phyloP scores from a whole-genome alignment of 1,140 invertebrate genomes.

The Plutomurus gul region DNA sequence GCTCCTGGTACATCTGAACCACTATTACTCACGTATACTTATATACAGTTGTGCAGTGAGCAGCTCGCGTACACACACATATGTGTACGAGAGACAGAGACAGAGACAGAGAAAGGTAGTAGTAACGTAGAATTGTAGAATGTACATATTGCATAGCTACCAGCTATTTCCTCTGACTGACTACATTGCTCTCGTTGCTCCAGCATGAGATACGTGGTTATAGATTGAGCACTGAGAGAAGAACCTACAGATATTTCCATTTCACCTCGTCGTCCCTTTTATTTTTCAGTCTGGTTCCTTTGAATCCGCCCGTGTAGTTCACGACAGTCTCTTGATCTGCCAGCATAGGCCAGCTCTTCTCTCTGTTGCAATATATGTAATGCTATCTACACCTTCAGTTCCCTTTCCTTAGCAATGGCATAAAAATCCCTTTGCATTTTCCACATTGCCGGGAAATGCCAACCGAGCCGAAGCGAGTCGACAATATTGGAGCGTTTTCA shows the following conservation, averaged over 20 bases:
- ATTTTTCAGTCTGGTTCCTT: constrained; percentile 1
- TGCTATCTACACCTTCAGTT: neutral
- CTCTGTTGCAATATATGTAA: neutral
- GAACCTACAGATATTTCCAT: neutral
- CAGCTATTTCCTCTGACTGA: neutral
- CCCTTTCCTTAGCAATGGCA: neutral
- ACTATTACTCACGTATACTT: too few relatives aligned
- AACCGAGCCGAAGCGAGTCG: constrained; percentile 33
- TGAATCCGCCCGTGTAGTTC: constrained; percentile 16
- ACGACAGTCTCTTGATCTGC: neutral
- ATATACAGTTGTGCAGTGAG: too few relatives aligned
- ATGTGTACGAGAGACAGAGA: neutral
- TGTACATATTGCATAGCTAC: neutral
- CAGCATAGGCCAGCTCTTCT: neutral
- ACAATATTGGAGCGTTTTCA: constrained; percentile 44
- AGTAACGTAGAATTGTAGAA: neutral
- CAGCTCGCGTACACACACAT: too few relatives aligned
- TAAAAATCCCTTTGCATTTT: constrained; percentile 32
- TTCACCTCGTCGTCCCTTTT: neutral
- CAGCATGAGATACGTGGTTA: neutral
- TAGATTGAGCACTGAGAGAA: neutral
- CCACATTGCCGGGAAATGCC: constrained; percentile 38
- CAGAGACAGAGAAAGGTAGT: neutral
- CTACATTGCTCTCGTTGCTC: neutral
- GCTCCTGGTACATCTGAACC: neutral